A percentile compares a stretch with the other conserved stretches of the same genome.
Conservation (phyloP, 2,888 invertebrate species). For the Anticlea derivata region DNA sequence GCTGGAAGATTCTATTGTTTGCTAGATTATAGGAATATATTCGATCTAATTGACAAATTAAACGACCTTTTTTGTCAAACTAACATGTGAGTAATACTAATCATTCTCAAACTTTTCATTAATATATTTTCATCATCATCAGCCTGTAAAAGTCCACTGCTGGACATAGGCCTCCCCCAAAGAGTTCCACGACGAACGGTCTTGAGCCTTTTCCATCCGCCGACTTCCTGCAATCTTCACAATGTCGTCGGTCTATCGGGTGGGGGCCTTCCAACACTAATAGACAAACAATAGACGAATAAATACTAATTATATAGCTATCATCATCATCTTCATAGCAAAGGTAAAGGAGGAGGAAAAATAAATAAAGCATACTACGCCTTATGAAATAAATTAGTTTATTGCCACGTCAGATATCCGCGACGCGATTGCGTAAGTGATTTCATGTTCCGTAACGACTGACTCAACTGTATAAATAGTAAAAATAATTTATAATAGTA, state of each 20-base stretch:
- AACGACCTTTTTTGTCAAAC: slow-evolving; percentile 11
- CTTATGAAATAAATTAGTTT: slow-evolving; percentile 83
- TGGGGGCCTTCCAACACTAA: too few relatives aligned
- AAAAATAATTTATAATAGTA: slow-evolving; percentile 82
- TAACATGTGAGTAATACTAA: neutral
- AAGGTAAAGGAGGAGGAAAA: slow-evolving; percentile 19
- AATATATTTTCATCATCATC: too few relatives aligned
- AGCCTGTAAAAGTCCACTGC: too few relatives aligned
- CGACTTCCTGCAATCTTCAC: too few relatives aligned
- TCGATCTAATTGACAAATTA: slow-evolving; percentile 31
- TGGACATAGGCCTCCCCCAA: too few relatives aligned
- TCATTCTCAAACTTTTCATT: too few relatives aligned
- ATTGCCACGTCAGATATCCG: slow-evolving; percentile 73
- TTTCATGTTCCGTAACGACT: slow-evolving; percentile 72
- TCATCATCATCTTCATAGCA: too few relatives aligned
- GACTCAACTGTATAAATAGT: slow-evolving; percentile 81
- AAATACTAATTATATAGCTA: too few relatives aligned
- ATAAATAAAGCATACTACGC: slow-evolving; percentile 52
- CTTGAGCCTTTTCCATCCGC: too few relatives aligned
- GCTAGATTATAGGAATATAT: slow-evolving; percentile 26
- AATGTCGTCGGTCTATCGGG: too few relatives aligned
- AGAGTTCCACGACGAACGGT: too few relatives aligned
- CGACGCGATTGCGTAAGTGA: slow-evolving; percentile 60
- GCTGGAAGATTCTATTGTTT: slow-evolving; percentile 2
- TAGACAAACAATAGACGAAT: too few relatives aligned